Conservation (phyloP, 2,113 vertebrate species). For the Cephalophus harveyi region DNA sequence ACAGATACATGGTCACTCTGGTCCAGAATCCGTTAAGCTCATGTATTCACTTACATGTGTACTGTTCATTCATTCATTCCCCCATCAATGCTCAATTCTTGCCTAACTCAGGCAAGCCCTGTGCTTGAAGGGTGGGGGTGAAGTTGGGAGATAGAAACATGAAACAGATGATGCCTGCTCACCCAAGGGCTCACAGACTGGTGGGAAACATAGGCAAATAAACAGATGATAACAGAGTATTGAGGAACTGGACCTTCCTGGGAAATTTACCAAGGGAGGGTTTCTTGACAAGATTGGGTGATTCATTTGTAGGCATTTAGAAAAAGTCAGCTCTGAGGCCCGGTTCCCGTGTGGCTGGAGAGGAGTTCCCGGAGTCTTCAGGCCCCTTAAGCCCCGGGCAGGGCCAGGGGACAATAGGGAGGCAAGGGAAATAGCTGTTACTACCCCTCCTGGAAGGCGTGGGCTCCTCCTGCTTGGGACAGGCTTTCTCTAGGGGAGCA, state of each 20-base stretch:
- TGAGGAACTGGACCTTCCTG: neutral
- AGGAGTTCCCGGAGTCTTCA: neutral
- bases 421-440: neutral
- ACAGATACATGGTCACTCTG: neutral
- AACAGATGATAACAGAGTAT: neutral
- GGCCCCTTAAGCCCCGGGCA: neutral
- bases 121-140: neutral
- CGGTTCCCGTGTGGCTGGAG: neutral
- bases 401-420: neutral
- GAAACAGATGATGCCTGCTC: neutral
- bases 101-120: neutral
- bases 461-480: neutral
- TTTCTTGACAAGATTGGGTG: neutral
- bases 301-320: neutral
- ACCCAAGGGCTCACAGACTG: neutral
- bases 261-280: neutral
- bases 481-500: neutral
- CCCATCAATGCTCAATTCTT: neutral
- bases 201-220: neutral
- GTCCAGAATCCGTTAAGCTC: neutral
- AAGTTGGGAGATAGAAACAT: neutral
- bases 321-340: too few species aligned
- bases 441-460: neutral
- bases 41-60: neutral
- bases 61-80: neutral